Evolutionary conservation across 1,140 invertebrate genomes (phyloP), one percentile per base, ranked within the genome.

Genomic region (Uloborus diversus): DNA sequence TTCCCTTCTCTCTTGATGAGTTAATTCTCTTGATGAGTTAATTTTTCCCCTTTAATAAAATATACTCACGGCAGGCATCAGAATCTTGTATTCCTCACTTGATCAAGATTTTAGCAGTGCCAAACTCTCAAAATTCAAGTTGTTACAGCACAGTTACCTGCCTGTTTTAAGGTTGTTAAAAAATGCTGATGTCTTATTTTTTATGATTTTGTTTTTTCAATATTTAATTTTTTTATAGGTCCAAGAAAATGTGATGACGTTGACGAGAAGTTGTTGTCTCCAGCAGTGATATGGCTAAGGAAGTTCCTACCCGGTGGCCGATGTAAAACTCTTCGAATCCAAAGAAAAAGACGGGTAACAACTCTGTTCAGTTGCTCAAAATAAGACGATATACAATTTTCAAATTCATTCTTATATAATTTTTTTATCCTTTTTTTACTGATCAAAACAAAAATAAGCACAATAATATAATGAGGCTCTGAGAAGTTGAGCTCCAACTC

Each of bases 221-320:
- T 70, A 49, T 47, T 62, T 5, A 23, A n/a, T 42, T 47, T 25
- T 47, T 53, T 64, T 25, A 17, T 20, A 78, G 73, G 73, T 23
- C 13, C 62, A 2, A 65, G 9, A 14, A 64, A 81, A 13, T 42
- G 25, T 20, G 47, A 68, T 35, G 32, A 28, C n/a, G 27, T 73
- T 9, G 71, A 76, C 20, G 59, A 65, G 25, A 65, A 51, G 14
- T n/a, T 80, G 2, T 4, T 69, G 1, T 71, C 69, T 9, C 78
- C 78, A 0, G 4, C 61, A 2, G 37, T 71, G 32, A 42, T 56
- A 47, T 80, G 66, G 65, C 30, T 71, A 3, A 32, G 28, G 7
- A 64, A 80, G 56, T 78, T 51, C 30, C 65, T 78, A 23, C 73
- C 73, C 5, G 62, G 62, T 14, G 61, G 62, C 1, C 65, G 62